Evolutionary conservation across 2,113 vertebrate species (phyloP).

Genomic region (Thamnophis sirtalis): DNA sequence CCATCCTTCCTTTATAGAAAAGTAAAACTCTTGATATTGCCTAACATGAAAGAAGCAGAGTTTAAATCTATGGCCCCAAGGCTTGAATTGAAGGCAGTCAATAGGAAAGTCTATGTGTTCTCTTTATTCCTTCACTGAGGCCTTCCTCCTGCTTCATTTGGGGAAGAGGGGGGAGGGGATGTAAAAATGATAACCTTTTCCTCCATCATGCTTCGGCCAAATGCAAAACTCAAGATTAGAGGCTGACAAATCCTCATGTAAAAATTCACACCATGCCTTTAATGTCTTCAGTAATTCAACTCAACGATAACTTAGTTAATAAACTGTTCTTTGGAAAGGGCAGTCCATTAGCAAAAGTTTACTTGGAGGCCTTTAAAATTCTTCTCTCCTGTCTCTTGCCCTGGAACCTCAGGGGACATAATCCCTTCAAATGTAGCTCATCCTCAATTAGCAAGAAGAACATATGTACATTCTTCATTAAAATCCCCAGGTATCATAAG

Average conservation of each 20-base stretch:
- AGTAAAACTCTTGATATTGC: not conserved
- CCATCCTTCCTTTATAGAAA: not conserved
- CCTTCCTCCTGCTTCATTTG: not conserved
- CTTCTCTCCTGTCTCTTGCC: slow-evolving; percentile 51
- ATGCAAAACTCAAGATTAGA: slow-evolving; percentile 2
- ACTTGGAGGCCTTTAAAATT: slow-evolving; percentile 62
- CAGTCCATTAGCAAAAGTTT: slow-evolving; percentile 59
- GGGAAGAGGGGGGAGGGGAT: too few relatives aligned
- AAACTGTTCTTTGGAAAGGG: slow-evolving; percentile 42
- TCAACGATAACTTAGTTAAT: slow-evolving; percentile 43
- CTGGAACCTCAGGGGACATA: slow-evolving; percentile 58
- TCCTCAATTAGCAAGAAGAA: slow-evolving; percentile 74
- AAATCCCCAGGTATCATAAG: slow-evolving; percentile 70
- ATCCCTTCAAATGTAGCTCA: slow-evolving; percentile 71
- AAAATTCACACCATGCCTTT: slow-evolving; percentile 13
- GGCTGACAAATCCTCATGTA: not conserved
- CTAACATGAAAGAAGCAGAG: not conserved
- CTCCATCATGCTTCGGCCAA: not conserved
- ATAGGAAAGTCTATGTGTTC: not conserved
- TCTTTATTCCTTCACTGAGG: not conserved
- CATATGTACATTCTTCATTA: slow-evolving; percentile 70
- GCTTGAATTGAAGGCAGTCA: not conserved
- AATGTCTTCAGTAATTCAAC: slow-evolving; percentile 30
- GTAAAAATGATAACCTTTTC: not conserved
- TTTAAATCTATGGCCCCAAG: not conserved